Evolutionary conservation across 1,140 invertebrate genomes (phyloP), one percentile per base, ranked within the genome.

Genomic region (Dinoponera quadriceps): DNA sequence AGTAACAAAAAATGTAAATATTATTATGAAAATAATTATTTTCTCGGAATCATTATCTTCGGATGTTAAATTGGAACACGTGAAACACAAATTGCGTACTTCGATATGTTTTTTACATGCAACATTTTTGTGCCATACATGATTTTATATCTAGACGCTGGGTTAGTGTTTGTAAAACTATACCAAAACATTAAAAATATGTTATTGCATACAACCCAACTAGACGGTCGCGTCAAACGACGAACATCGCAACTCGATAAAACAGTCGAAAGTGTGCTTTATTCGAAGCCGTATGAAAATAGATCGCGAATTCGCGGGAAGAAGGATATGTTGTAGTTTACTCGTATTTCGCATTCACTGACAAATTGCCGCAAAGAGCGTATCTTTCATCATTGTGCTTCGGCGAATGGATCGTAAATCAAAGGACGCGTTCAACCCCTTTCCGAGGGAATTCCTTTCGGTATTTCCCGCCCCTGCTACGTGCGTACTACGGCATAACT

Each of bases 291-390:
- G 25, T 16, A 71, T 48, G 44, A 80, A 80, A 44, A 22, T 22
- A 55, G 51, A 80, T 78, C 25, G n/a, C 54, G 44, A 9, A 3
- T 44, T 44, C 13, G 3, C 33, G 38, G 57, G 7, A 71, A 80
- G 59, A 62, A 62, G 75, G 57, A 80, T 78, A 69, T 69, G 63
- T 66, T 71, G 54, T 48, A 71, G 78, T 62, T 74, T 62, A 62
- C 27, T 16, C 2, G 68, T n/a, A 73, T 82, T 82, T 60, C 44
- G 69, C n/a, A 82, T 73, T 73, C 55, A 38, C 68, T 82, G 78
- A 74, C 57, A 82, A 74, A 72, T 74, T 54, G 71, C 57, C 78
- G 71, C 78, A 62, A 82, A 74, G 71, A 82, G 78, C 27, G 69
- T 80, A 71, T 82, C 57, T 62, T 82, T 74, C 78, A 74, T 74